These are phyloP conservation scores for Caenorhabditis angaria DNA, from an alignment of 2,888 invertebrate genomes.

Conservation along the genomic window DNA sequence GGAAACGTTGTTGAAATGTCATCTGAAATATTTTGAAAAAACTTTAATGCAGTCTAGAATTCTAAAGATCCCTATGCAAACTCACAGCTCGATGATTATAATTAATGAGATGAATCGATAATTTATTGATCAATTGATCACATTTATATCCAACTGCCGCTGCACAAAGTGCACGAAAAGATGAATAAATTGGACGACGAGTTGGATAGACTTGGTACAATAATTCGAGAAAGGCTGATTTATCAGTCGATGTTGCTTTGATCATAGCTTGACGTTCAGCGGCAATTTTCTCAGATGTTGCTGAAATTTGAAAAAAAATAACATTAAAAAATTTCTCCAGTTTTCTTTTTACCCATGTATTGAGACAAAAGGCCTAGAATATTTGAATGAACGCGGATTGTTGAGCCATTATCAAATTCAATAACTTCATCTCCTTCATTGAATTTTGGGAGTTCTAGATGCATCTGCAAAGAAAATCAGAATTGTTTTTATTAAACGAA, in stretches of 20 bases:
- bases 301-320: slow-evolving; percentile 2
- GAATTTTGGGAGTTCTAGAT: slow-evolving; percentile 47
- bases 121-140: slow-evolving; percentile 32
- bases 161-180: slow-evolving; percentile 46
- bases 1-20: slow-evolving; percentile 32
- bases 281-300: slow-evolving; percentile 30
- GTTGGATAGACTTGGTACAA: slow-evolving; percentile 56
- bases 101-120: slow-evolving; percentile 48
- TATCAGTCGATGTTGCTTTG: slow-evolving; percentile 28
- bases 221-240: slow-evolving; percentile 49
- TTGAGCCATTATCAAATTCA: slow-evolving; percentile 46
- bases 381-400: slow-evolving; percentile 39
- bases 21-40: too few species aligned
- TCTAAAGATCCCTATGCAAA: too few species aligned
- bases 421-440: slow-evolving; percentile 50
- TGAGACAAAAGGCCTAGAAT: slow-evolving; percentile 48
- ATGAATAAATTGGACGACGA: slow-evolving; percentile 52
- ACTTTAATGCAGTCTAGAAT: too few species aligned
- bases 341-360: slow-evolving; percentile 37
- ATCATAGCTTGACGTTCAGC: slow-evolving; percentile 22
- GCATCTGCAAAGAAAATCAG: slow-evolving; percentile 29
- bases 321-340: not conserved
- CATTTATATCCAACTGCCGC: slow-evolving; percentile 51
- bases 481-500: not conserved
- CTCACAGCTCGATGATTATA: slow-evolving; percentile 45